A percentile compares a stretch with the other conserved stretches of the same genome.
Conservation (phyloP, 2,113 vertebrate species). For the Anseranas semipalmata region DNA sequence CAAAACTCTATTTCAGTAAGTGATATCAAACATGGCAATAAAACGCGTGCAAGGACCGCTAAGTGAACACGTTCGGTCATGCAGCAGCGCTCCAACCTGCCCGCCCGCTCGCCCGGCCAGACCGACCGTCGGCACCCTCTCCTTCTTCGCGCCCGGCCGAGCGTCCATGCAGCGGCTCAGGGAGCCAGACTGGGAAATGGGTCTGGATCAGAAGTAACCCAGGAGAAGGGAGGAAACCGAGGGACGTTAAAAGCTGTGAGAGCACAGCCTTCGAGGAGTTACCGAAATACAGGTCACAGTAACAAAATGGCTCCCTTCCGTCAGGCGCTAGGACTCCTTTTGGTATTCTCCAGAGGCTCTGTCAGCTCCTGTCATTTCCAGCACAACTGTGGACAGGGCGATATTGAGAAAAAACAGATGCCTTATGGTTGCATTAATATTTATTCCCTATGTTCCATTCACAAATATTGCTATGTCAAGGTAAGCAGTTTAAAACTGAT, state of each 20-base stretch:
- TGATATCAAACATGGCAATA: background rate
- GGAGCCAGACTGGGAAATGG: background rate
- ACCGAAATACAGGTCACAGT: rapidly evolving
- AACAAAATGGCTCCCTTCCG: background rate
- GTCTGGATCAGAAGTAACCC: background rate
- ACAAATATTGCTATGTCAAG: background rate
- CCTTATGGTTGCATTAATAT: background rate
- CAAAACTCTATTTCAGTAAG: background rate
- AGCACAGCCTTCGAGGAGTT: background rate
- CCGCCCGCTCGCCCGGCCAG: background rate
- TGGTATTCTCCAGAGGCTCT: background rate
- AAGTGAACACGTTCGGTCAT: background rate
- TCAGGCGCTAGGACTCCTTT: rapidly evolving
- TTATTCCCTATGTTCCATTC: background rate
- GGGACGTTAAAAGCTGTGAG: background rate
- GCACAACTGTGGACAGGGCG: background rate
- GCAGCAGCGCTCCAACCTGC: background rate
- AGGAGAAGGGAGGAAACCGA: no score
- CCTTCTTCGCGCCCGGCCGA: background rate
- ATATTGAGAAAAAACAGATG: background rate
- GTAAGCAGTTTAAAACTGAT: background rate
- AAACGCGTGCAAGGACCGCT: background rate
- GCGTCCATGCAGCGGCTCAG: rapidly evolving
- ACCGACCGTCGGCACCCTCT: background rate
- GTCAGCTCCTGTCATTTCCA: background rate